These are phyloP conservation scores for Callorhinus ursinus DNA, from an alignment of 2,113 vertebrate species.

Conservation along the genomic window DNA sequence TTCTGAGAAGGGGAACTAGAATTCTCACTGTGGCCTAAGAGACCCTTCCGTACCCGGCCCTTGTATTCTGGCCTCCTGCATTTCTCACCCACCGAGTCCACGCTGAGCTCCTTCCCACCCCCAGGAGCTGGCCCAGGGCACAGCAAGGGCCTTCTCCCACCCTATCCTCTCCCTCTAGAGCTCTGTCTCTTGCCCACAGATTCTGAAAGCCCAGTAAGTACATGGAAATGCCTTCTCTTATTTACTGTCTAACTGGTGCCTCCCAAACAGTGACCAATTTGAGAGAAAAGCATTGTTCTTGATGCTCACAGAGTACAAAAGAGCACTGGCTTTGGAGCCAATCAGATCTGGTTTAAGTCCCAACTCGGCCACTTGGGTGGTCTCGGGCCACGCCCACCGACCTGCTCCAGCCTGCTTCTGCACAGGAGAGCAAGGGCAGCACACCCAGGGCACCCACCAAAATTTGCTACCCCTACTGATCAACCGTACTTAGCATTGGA, in stretches of 20 bases:
- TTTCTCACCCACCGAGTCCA: not conserved
- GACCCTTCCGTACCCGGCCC: accelerated
- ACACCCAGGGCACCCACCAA: accelerated
- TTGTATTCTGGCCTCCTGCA: accelerated
- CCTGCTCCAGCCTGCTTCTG: not conserved
- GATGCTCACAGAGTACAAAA: not conserved
- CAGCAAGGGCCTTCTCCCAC: accelerated
- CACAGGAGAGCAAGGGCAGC: no score
- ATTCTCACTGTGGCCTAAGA: not conserved
- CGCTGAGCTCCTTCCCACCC: accelerated
- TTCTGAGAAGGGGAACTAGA: not conserved
- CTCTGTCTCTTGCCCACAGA: accelerated
- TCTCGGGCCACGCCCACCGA: accelerated
- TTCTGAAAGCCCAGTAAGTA: not conserved
- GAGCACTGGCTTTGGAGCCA: not conserved
- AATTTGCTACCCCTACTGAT: no score
- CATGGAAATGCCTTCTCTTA: not conserved
- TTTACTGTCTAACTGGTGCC: not conserved
- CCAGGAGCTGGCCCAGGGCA: not conserved
- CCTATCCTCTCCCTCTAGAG: no score
- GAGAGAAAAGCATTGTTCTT: not conserved
- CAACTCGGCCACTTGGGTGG: no score
- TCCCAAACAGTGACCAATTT: not conserved
- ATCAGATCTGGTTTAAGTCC: not conserved
- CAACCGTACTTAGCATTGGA: not conserved